Evolutionary conservation across 2,888 invertebrate genomes (phyloP).

Genomic region (Hylaea fasciaria): DNA sequence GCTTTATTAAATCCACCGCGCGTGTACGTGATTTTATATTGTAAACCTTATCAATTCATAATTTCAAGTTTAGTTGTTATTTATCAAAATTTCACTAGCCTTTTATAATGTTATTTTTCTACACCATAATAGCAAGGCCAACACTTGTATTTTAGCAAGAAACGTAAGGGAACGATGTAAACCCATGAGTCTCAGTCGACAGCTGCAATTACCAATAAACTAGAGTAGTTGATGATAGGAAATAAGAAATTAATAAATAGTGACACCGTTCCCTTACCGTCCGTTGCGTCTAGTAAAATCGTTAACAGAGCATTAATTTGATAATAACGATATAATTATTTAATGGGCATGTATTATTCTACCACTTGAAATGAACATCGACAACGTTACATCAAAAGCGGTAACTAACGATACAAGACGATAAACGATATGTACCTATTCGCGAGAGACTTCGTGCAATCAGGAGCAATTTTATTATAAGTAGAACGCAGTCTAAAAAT

Average conservation of each 20-base stretch:
- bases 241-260: background rate
- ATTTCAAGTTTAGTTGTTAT: constrained; percentile 80
- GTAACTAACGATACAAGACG: constrained; percentile 62
- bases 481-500: background rate
- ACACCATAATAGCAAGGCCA: constrained; percentile 79
- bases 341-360: constrained; percentile 30
- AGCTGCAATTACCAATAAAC: constrained; percentile 21
- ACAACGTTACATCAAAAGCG: constrained; percentile 58
- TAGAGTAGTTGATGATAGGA: constrained; percentile 4
- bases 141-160: constrained; percentile 63
- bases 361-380: constrained; percentile 49
- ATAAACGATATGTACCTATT: constrained; percentile 81
- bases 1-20: constrained; percentile 35
- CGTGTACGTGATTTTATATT: constrained; percentile 49
- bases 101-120: constrained; percentile 78
- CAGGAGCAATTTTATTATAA: constrained; percentile 40
- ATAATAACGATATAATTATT: constrained; percentile 41
- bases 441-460: constrained; percentile 62
- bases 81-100: constrained; percentile 85
- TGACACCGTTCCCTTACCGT: constrained; percentile 47
- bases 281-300: constrained; percentile 46
- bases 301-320: constrained; percentile 47
- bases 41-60: constrained; percentile 72
- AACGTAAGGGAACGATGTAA: constrained; percentile 49
- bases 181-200: constrained; percentile 41